Evolutionary conservation across 2,797 vertebrate genomes (phyloP), one percentile per base, ranked within the genome.

Genomic region (Hirundo rustica): DNA sequence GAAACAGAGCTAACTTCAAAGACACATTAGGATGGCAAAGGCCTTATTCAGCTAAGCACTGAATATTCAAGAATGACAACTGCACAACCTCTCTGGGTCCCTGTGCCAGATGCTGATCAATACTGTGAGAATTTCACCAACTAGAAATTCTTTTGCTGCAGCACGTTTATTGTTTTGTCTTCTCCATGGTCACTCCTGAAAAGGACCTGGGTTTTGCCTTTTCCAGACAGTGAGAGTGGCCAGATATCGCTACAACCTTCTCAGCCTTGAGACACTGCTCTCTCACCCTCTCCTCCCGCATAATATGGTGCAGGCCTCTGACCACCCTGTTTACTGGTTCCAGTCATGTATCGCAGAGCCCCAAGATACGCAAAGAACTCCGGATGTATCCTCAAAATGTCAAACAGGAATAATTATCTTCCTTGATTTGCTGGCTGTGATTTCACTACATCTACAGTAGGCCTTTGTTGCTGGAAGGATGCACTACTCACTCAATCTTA

Each of bases 61-160:
- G 18, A 72, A n/a, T 34, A 78, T 36, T n/a, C 47, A 22, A 78
- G 58, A 78, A 78, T 2, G 5, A 79, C 0, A 0, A 71, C 55
- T 67, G 64, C 45, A 78, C 34, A 27, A 2, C 66, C 23, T 57
- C 44, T 80, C 32, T 22, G 17, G 11, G 48, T 51, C 18, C 38
- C n/a, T 11, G 18, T 25, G 40, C 26, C 79, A 80, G 57, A 66
- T 40, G 34, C 62, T 87, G 62, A 85, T 42, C 74, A 71, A 32
- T 16, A 80, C 5, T 3, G 3, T 17, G 29, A 85, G 16, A 64
- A 72, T 0, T 61, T 27, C 36, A 55, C 13, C 23, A 48, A 34
- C 14, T 7, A 54, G 27, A 55, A 40, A 34, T 85, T 61, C 20
- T 57, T 88, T 47, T 53, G 15, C 68, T 77, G 57, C 61, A 76